phyloP scores from a whole-genome alignment of 2,797 vertebrate species.

The Fundulus diaphanus region DNA sequence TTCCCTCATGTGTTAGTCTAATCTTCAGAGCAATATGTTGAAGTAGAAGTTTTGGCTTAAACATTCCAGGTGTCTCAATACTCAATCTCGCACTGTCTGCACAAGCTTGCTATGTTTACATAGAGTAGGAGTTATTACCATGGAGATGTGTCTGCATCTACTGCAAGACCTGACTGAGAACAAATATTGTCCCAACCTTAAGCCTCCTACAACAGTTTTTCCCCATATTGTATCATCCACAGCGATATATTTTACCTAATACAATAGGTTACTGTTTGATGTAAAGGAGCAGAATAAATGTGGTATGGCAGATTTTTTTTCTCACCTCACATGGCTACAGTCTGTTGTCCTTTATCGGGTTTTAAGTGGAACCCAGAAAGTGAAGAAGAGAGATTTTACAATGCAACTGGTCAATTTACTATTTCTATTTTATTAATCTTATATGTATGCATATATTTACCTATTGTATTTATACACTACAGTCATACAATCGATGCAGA shows the following conservation, averaged over 20 bases:
- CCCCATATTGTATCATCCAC: slow-evolving; percentile 26
- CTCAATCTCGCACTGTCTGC: slow-evolving; percentile 17
- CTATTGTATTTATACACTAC: neutral
- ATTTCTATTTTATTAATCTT: neutral
- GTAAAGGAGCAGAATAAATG: slow-evolving; percentile 3
- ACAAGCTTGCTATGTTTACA: slow-evolving; percentile 22
- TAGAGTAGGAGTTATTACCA: slow-evolving; percentile 55
- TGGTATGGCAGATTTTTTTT: slow-evolving; percentile 22
- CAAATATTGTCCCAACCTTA: slow-evolving; percentile 41
- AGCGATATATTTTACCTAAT: slow-evolving; percentile 27
- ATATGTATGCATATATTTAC: neutral
- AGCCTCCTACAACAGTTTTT: slow-evolving; percentile 43
- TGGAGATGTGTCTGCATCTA: slow-evolving; percentile 62
- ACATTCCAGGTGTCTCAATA: slow-evolving; percentile 32
- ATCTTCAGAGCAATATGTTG: slow-evolving; percentile 20
- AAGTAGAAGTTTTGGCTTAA: slow-evolving; percentile 6
- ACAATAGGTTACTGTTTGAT: slow-evolving; percentile 1
- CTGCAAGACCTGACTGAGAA: slow-evolving; percentile 50
- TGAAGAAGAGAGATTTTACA: neutral
- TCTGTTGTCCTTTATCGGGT: slow-evolving; percentile 32
- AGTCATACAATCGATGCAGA: slow-evolving; percentile 5
- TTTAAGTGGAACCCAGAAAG: slow-evolving; percentile 14
- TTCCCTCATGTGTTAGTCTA: neutral
- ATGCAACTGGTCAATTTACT: neutral
- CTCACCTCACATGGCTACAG: slow-evolving; percentile 14